These are phyloP conservation scores for Meganola albula DNA, from an alignment of 2,888 invertebrate genomes.

Conservation along the genomic window DNA sequence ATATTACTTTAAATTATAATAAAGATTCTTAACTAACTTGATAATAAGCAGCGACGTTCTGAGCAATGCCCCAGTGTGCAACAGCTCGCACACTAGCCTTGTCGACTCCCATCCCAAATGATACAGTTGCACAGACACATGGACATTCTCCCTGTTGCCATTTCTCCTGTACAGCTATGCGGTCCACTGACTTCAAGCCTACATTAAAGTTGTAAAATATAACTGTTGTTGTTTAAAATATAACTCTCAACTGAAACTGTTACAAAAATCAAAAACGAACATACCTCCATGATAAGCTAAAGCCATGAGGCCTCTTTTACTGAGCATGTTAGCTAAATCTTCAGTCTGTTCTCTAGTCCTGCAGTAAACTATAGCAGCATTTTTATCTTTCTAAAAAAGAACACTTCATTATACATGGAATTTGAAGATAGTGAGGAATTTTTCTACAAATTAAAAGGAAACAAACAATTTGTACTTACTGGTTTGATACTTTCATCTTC, in stretches of 20 bases:
- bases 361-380: slow-evolving; percentile 96
- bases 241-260: no score
- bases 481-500: slow-evolving; percentile 71
- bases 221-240: no score
- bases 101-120: slow-evolving; percentile 99
- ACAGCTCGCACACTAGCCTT: slow-evolving; percentile 97
- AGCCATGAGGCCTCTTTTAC: slow-evolving; percentile 84
- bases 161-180: slow-evolving; percentile 89
- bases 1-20: no score
- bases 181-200: slow-evolving; percentile 84
- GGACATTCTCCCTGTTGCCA: slow-evolving; percentile 94
- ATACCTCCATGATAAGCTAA: slow-evolving; percentile 94
- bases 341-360: slow-evolving; percentile 95
- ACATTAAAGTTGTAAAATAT: no score
- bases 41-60: slow-evolving; percentile 97
- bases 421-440: no score
- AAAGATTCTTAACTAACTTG: slow-evolving; percentile 52
- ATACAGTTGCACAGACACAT: slow-evolving; percentile 97
- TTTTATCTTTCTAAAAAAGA: slow-evolving; percentile 66
- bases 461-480: slow-evolving; percentile 41
- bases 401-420: no score
- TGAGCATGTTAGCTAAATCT: slow-evolving; percentile 86
- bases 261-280: no score
- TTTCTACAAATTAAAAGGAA: slow-evolving; percentile 3
- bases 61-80: slow-evolving; percentile 97